These are phyloP conservation scores for Ispidina lecontei DNA, from an alignment of 2,797 vertebrate genomes.

Conservation along the genomic window DNA sequence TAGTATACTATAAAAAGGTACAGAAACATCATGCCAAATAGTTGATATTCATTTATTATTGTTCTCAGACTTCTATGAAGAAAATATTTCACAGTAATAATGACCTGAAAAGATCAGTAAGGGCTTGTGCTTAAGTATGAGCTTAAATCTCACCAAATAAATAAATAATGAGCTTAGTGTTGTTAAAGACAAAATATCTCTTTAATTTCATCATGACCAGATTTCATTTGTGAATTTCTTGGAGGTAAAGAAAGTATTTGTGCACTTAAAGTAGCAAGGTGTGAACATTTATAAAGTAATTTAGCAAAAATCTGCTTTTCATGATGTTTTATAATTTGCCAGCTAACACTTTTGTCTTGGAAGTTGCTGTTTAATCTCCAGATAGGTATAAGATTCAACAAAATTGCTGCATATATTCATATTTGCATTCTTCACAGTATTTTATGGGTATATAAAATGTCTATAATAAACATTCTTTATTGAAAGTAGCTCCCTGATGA, in stretches of 20 bases:
- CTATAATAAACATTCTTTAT: neutral
- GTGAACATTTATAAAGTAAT: neutral
- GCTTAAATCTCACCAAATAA: neutral
- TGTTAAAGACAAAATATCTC: neutral
- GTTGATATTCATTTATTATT: neutral
- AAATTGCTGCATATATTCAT: neutral
- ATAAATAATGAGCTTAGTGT: neutral
- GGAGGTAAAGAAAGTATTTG: neutral
- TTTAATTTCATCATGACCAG: neutral
- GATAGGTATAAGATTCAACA: neutral
- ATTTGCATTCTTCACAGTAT: neutral
- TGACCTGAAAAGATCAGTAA: neutral
- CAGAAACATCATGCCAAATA: neutral
- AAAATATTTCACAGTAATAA: neutral
- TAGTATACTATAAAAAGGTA: neutral
- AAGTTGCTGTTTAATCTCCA: neutral
- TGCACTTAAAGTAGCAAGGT: neutral
- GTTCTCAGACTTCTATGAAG: neutral
- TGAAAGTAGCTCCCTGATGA: neutral
- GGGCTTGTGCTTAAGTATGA: neutral
- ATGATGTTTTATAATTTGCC: neutral
- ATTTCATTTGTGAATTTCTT: neutral
- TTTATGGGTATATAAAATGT: neutral
- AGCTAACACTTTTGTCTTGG: neutral
- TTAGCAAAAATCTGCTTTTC: neutral